Base-by-base conservation (phyloP, 2,888 invertebrate genomes). In the Apamea epomidion region DNA sequence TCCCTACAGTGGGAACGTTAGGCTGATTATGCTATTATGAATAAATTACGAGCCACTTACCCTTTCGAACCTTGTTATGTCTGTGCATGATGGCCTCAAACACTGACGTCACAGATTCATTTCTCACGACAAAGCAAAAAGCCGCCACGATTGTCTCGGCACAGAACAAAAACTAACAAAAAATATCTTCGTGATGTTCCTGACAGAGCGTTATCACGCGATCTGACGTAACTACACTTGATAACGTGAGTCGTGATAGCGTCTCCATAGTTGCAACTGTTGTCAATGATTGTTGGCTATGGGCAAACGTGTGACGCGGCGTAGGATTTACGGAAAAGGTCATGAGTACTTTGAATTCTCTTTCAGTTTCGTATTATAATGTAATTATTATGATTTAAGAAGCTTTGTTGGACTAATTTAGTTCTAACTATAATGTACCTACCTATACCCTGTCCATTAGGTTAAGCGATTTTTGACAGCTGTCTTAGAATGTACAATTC, bases 101-200 rank as follows among this genome's bases (percentile, higher is more conserved):
- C 51, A 71, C 60, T 6, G 29, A 77, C 79, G 81, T 89, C 88
- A 90, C 87, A 76, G 84, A 74, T 85, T 87, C 94, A 95, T 94
- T 92, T 91, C 91, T 89, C 92, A 91, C 89, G 77, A 74, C 70
- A 81, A 84, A 87, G 85, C 87, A 88, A 90, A 90, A 91, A 86
- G 79, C 88, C 87, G 87, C 90, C 81, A 83, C 88, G 89, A 92
- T 93, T 91, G 93, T 92, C 90, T 91, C 89, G 80, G 76, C 83
- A 86, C 89, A 72, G 84, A 87, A 90, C 88, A 91, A 92, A 92
- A 91, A 94, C 94, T 94, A 91, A 93, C 93, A 91, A 89, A 89
- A 87, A 80, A 81, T 76, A 80, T 83, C 81, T 85, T 83, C 85
- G 89, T 88, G 82, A 85, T 88, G 89, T 90, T 90, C 91, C 88